phyloP scores from a whole-genome alignment of 2,113 vertebrate species.

The Myiagra hebetior region DNA sequence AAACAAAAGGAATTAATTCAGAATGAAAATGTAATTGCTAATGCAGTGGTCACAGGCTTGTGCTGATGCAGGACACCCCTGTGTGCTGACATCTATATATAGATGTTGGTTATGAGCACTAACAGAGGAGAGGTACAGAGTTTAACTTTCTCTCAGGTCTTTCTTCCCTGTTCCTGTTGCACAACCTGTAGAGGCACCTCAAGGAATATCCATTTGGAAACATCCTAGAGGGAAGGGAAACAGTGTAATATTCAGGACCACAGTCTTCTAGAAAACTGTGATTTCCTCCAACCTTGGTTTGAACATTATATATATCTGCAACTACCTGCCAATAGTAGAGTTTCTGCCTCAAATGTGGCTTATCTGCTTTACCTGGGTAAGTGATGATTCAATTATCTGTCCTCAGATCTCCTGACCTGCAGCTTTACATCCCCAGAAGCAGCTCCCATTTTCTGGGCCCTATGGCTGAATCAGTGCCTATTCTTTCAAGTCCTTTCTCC shows the following conservation, averaged over 20 bases:
- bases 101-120: not conserved
- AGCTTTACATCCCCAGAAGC: not conserved
- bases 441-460: not conserved
- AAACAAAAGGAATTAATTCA: not conserved
- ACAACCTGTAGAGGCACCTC: not conserved
- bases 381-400: not conserved
- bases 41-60: not conserved
- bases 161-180: not conserved
- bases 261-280: not conserved
- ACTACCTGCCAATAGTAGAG: not conserved
- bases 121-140: not conserved
- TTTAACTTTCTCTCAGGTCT: not conserved
- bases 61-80: not conserved
- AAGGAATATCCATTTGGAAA: not conserved
- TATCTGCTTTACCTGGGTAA: not conserved
- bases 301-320: not conserved
- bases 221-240: not conserved
- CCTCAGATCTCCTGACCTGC: not conserved
- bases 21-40: not conserved
- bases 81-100: not conserved
- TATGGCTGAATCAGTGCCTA: not conserved
- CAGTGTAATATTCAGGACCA: not conserved
- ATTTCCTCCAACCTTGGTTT: not conserved
- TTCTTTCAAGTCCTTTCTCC: not conserved
- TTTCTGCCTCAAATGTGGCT: not conserved